These are phyloP conservation scores for Vireo griseus DNA, from an alignment of 2,797 vertebrate genomes.

Conservation along the genomic window DNA sequence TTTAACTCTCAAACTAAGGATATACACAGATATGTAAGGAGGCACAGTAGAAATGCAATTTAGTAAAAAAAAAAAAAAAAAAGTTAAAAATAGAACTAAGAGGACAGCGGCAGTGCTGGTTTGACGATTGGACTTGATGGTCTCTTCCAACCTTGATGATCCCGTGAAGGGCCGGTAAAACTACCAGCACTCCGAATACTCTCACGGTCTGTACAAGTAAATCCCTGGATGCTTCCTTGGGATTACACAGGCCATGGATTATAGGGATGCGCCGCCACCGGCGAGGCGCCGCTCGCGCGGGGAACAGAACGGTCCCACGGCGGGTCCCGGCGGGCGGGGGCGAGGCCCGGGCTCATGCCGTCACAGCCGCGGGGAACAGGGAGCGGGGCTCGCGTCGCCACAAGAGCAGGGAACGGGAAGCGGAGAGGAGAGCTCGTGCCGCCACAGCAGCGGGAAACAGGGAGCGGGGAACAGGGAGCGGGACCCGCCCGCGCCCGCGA, in stretches of 20 bases:
- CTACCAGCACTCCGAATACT: accelerated
- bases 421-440: no score
- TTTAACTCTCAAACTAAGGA: not conserved
- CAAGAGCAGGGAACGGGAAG: accelerated
- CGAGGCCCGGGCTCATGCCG: not conserved
- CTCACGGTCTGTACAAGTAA: not conserved
- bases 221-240: accelerated
- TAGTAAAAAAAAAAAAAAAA: not conserved
- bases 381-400: not conserved
- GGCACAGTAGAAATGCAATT: accelerated
- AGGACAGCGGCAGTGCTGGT: not conserved
- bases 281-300: not conserved
- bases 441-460: no score
- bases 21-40: accelerated
- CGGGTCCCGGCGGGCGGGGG: no score
- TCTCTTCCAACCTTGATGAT: no score
- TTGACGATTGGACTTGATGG: no score
- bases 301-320: accelerated
- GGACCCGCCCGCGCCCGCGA: not conserved
- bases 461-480: accelerated
- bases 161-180: accelerated
- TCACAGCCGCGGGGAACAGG: not conserved
- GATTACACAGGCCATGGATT: no score
- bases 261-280: accelerated
- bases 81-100: not conserved